These are phyloP conservation scores for Sycophaga agraensis DNA, from an alignment of 1,140 invertebrate species.

Conservation along the genomic window DNA sequence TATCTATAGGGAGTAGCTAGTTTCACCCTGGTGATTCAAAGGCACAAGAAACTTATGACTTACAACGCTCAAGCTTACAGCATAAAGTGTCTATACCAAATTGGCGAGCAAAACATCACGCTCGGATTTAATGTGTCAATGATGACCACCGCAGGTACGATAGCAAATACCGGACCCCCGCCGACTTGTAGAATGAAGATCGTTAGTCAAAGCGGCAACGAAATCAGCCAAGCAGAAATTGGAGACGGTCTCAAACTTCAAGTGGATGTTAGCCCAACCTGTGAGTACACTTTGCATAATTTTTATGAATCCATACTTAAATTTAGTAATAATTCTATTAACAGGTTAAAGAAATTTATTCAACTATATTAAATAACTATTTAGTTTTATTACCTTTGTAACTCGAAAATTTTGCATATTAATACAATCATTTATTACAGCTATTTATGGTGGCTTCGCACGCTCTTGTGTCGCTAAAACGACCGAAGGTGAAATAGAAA, in stretches of 20 bases:
- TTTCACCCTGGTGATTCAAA: slow-evolving; percentile 91
- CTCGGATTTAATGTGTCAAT: slow-evolving; percentile 93
- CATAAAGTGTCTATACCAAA: slow-evolving; percentile 92
- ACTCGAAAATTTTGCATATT: no score
- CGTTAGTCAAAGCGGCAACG: slow-evolving; percentile 80
- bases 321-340: no score
- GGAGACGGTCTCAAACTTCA: slow-evolving; percentile 88
- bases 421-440: slow-evolving; percentile 52
- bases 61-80: slow-evolving; percentile 93
- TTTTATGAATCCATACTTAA: not conserved
- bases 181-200: slow-evolving; percentile 92
- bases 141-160: slow-evolving; percentile 91
- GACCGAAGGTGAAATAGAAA: slow-evolving; percentile 84
- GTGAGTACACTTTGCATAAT: slow-evolving; percentile 59
- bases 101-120: slow-evolving; percentile 90
- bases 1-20: slow-evolving; percentile 77
- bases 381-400: no score
- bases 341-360: no score
- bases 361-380: no score
- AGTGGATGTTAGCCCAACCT: slow-evolving; percentile 89
- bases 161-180: slow-evolving; percentile 91
- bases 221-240: slow-evolving; percentile 88
- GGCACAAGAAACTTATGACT: slow-evolving; percentile 93
- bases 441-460: slow-evolving; percentile 92
- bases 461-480: slow-evolving; percentile 91